Evolutionary conservation across 2,888 invertebrate genomes (phyloP).

Genomic region (Ryuthela nishihirai): DNA sequence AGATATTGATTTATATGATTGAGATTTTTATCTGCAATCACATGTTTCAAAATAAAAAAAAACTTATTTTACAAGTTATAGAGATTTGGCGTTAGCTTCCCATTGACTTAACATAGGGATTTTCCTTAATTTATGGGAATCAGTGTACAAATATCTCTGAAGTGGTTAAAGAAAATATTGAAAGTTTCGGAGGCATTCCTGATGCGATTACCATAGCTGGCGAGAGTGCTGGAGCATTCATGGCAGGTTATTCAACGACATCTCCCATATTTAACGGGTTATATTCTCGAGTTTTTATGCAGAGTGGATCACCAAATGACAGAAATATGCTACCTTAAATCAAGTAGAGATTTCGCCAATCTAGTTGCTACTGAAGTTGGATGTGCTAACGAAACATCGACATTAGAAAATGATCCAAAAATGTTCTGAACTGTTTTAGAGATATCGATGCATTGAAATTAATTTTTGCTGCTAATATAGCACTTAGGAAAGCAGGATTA

Average conservation of each 20-base stretch:
- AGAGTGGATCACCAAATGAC: constrained; percentile 16
- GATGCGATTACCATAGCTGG: constrained; percentile 11
- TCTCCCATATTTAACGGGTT: constrained; percentile 12
- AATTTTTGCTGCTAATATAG: too few species aligned
- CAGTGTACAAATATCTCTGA: constrained; percentile 11
- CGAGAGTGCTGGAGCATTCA: constrained; percentile 17
- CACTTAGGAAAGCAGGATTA: too few species aligned
- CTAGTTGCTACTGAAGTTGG: too few species aligned
- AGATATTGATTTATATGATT: too few species aligned
- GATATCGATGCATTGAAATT: too few species aligned
- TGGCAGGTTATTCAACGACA: neutral
- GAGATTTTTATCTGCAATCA: too few species aligned
- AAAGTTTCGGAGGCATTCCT: constrained; percentile 14
- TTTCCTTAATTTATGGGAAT: constrained; percentile 15
- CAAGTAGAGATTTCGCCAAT: neutral
- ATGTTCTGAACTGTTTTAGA: too few species aligned
- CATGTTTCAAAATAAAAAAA: too few species aligned
- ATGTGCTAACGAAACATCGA: too few species aligned
- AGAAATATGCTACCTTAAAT: neutral
- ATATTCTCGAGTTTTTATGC: constrained; percentile 7
- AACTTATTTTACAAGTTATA: too few species aligned
- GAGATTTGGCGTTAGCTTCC: too few species aligned
- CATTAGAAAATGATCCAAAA: too few species aligned
- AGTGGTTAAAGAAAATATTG: constrained; percentile 15
- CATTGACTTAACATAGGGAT: constrained; percentile 6